phyloP scores from a whole-genome alignment of 2,888 invertebrate species.

The Tuberolachnus salignus region DNA sequence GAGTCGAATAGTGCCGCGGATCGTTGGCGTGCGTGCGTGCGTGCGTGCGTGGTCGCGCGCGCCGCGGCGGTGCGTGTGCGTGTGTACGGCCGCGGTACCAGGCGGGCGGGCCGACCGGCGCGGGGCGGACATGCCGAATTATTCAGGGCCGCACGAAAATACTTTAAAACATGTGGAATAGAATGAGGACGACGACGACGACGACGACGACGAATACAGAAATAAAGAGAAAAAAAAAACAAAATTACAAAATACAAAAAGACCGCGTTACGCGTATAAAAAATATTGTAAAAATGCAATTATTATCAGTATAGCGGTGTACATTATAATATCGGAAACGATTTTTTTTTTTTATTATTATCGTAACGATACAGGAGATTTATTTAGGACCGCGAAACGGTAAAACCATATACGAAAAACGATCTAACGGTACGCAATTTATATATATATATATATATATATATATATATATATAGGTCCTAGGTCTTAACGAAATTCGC shows the following conservation, averaged over 20 bases:
- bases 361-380: not conserved
- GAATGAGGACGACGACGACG: conserved; percentile 5
- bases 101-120: not conserved
- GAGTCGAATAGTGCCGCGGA: conserved; percentile 27
- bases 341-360: too few relatives aligned
- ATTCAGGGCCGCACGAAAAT: not conserved
- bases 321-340: not conserved
- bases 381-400: not conserved
- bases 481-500: not conserved
- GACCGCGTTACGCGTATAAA: too few relatives aligned
- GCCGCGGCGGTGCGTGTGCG: conserved; percentile 6
- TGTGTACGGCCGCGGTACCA: conserved; percentile 22
- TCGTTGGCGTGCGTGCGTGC: not conserved
- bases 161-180: not conserved
- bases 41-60: not conserved
- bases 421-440: not conserved
- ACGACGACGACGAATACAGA: too few relatives aligned
- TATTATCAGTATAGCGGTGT: not conserved
- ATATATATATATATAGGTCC: too few relatives aligned
- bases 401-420: too few relatives aligned
- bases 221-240: too few relatives aligned
- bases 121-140: not conserved
- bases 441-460: too few relatives aligned
- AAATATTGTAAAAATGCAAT: not conserved
- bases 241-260: too few relatives aligned